Evolutionary conservation across 1,140 invertebrate species (phyloP), one percentile per base, ranked within the genome.

Genomic region (Camponotus pennsylvanicus): DNA sequence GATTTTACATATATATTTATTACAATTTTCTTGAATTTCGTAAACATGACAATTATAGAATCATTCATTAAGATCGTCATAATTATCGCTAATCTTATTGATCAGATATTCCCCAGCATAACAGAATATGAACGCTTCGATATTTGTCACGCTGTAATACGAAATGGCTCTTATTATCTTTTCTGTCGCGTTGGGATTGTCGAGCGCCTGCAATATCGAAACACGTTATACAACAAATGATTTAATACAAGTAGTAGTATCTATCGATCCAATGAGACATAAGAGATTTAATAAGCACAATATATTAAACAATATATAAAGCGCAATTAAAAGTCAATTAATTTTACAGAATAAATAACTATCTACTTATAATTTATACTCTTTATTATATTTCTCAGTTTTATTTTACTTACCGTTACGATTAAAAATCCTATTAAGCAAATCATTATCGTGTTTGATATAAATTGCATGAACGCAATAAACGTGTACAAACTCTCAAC

Each of bases 61-160:
- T 73, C 6, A 21, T 52, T 15, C 1, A 69, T 49, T 40, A 15
- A 9, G 13, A 82, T 63, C 6, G 1, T 27, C 3, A 4, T 21
- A 13, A 9, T 80, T 86, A 13, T 42, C 27, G 42, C 21, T 69
- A 45, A 69, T 11, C 21, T 69, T 9, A 0, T 69, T 69, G 0
- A 21, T 80, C 8, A 88, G 27, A 59, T 85, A 89, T 88, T 89
- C 70, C 7, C 73, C 70, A 1, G 69, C 70, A 45, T 75, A 89
- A 34, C 66, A 77, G 49, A 89, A 77, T 18, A 77, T 73, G 15
- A 88, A 82, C n/a, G 78, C 87, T 27, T 86, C 77, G 7, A 86
- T 57, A 69, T 83, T 86, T 4, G 86, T n/a, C 27, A 73, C 27
- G 32, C 34, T 11, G 27, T 76, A 80, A 32, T 59, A 86, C 9